Conservation (phyloP, 2,888 invertebrate species). For the Xestia rhomboidea region DNA sequence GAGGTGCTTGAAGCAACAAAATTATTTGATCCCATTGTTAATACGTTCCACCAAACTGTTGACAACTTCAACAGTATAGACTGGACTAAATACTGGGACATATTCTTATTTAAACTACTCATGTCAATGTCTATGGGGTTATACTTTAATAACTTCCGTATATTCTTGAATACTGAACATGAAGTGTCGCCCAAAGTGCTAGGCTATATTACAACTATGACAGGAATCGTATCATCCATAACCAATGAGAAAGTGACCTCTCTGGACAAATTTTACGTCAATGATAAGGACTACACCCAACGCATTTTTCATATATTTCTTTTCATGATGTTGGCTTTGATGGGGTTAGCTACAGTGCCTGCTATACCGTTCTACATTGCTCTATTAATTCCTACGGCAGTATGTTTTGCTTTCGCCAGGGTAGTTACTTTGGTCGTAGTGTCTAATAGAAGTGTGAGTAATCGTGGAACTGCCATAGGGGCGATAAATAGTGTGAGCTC, state of each 20-base stretch:
- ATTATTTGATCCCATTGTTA: conserved; percentile 65
- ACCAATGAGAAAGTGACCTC: conserved; percentile 84
- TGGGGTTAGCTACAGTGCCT: conserved; percentile 81
- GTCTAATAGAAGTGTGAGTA: conserved; percentile 84
- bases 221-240: conserved; percentile 84
- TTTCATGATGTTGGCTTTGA: conserved; percentile 80
- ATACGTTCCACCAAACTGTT: conserved; percentile 77
- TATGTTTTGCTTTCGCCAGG: conserved; percentile 85
- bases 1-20: conserved; percentile 56
- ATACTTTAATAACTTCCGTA: conserved; percentile 86
- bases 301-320: conserved; percentile 86
- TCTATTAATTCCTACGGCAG: conserved; percentile 86
- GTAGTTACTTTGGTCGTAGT: conserved; percentile 88
- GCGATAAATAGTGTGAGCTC: conserved; percentile 90
- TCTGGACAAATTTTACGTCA: conserved; percentile 83
- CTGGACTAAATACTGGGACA: conserved; percentile 88
- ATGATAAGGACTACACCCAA: conserved; percentile 80
- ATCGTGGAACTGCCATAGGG: conserved; percentile 90
- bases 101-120: conserved; percentile 88
- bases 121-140: conserved; percentile 86
- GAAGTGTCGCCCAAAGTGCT: conserved; percentile 84
- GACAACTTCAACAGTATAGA: conserved; percentile 85
- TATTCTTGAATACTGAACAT: conserved; percentile 85
- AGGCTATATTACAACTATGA: conserved; percentile 90
- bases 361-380: conserved; percentile 80